Conservation (phyloP, 2,888 invertebrate genomes). For the Amphipyra berbera region DNA sequence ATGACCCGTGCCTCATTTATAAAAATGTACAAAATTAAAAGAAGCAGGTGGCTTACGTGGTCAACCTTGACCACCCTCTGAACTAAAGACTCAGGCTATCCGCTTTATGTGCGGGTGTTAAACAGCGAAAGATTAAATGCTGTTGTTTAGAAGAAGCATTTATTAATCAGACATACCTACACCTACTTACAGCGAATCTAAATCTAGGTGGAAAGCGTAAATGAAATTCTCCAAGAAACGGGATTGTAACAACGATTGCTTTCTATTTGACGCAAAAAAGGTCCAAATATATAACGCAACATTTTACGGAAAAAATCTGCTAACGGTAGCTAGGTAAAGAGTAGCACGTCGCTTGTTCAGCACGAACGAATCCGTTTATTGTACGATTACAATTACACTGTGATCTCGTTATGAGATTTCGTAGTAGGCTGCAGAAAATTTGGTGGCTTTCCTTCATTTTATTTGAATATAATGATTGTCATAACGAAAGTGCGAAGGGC, state of each 20-base stretch:
- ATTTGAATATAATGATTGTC: neutral
- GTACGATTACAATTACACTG: neutral
- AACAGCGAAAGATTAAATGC: too few species aligned
- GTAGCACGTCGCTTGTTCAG: slow-evolving; percentile 1
- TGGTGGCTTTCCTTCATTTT: neutral
- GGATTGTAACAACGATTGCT: neutral
- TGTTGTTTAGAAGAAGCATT: too few species aligned
- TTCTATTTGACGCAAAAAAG: slow-evolving; percentile 16
- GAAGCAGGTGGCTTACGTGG: too few species aligned
- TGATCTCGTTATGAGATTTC: neutral
- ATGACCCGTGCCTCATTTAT: too few species aligned
- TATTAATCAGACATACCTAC: too few species aligned
- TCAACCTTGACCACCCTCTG: too few species aligned
- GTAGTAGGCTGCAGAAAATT: neutral
- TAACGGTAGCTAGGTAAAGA: slow-evolving; percentile 6
- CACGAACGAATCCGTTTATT: slow-evolving; percentile 9
- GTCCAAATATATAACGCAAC: neutral
- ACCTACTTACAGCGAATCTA: too few species aligned
- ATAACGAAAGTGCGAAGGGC: too few species aligned
- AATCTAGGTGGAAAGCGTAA: neutral
- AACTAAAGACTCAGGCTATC: too few species aligned
- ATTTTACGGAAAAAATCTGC: slow-evolving; percentile 5
- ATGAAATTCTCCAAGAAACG: neutral
- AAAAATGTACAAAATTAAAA: too few species aligned
- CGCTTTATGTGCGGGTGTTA: too few species aligned